phyloP scores from a whole-genome alignment of 2,888 invertebrate genomes.

The Phaonia tiefii region DNA sequence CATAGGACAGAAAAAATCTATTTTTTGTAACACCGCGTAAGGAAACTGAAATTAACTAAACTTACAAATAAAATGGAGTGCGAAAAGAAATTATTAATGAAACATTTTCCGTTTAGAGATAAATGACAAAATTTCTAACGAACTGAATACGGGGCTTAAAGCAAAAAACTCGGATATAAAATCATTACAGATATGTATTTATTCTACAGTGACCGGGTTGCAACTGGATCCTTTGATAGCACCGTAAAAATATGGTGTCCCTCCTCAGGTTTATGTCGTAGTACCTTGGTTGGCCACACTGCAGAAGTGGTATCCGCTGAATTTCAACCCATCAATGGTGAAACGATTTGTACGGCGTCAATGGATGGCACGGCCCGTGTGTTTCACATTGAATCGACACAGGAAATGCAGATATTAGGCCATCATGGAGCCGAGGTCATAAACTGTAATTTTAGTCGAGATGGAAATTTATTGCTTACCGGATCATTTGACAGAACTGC shows the following conservation, averaged over 20 bases:
- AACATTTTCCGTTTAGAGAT: no score
- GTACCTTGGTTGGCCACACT: constrained; percentile 87
- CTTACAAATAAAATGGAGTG: no score
- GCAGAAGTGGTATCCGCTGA: constrained; percentile 88
- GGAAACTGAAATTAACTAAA: no score
- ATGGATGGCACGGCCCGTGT: constrained; percentile 89
- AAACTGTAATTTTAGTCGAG: constrained; percentile 86
- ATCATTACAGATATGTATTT: no score
- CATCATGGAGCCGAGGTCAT: constrained; percentile 90
- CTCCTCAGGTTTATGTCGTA: constrained; percentile 84
- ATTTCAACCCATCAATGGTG: constrained; percentile 84
- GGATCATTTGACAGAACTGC: constrained; percentile 91
- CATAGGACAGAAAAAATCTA: no score
- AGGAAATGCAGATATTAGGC: constrained; percentile 83
- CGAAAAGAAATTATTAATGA: no score
- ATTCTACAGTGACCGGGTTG: constrained; percentile 84
- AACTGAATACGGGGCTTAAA: no score
- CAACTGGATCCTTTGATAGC: constrained; percentile 91
- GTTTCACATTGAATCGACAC: constrained; percentile 86
- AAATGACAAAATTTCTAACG: no score
- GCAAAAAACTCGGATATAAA: no score
- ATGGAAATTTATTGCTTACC: constrained; percentile 86
- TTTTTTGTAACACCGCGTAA: no score
- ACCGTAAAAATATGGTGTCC: constrained; percentile 89
- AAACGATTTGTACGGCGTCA: constrained; percentile 87